These are phyloP conservation scores for Amiota mariae DNA, from an alignment of 2,888 invertebrate genomes.

Conservation along the genomic window DNA sequence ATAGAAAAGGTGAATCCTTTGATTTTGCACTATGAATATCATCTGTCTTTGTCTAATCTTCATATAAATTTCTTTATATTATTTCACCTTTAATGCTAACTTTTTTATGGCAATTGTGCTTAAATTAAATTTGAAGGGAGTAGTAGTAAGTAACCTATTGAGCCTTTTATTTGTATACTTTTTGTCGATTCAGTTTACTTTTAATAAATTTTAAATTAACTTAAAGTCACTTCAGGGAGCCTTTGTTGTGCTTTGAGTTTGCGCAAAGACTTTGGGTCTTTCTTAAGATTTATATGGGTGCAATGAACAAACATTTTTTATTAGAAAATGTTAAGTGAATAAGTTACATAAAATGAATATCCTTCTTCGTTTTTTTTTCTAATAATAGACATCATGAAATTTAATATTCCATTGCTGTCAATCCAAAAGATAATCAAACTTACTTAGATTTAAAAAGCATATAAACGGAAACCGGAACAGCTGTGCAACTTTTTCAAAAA, in stretches of 20 bases:
- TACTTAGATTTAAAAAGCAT: neutral
- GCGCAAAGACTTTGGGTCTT: constrained; percentile 11
- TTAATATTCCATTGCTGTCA: neutral
- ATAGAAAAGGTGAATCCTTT: constrained; percentile 1
- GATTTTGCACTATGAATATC: neutral
- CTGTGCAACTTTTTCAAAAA: constrained; percentile 23
- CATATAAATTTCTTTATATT: neutral
- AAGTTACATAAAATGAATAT: neutral
- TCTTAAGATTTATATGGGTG: neutral
- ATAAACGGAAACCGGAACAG: constrained; percentile 59
- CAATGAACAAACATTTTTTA: neutral
- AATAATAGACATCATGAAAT: too few relatives aligned
- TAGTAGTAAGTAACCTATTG: too few relatives aligned
- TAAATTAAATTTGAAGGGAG: neutral
- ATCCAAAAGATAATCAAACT: neutral
- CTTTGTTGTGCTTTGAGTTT: constrained; percentile 15
- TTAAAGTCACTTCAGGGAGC: constrained; percentile 18
- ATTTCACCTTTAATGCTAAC: neutral
- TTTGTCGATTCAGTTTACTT: constrained; percentile 13
- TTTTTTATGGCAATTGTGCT: neutral
- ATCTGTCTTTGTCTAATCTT: too few relatives aligned
- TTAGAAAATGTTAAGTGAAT: too few relatives aligned
- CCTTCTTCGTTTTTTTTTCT: too few relatives aligned
- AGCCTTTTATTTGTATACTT: neutral
- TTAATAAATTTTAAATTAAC: constrained; percentile 25